phyloP scores from a whole-genome alignment of 2,888 invertebrate genomes.

The Junonia oenone region DNA sequence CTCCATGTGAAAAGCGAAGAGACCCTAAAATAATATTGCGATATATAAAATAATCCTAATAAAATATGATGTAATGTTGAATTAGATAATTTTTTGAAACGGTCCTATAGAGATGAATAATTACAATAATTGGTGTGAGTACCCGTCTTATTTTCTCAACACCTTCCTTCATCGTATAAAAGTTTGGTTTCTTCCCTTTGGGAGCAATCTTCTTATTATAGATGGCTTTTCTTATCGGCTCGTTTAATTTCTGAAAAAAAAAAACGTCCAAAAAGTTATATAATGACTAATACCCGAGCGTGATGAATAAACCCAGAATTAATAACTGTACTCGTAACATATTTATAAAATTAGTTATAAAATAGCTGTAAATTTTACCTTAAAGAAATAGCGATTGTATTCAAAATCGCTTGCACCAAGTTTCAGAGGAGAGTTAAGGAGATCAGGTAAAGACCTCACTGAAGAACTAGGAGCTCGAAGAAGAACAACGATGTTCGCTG shows the following conservation, averaged over 20 bases:
- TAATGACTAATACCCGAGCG: no score
- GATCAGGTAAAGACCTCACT: slow-evolving; percentile 77
- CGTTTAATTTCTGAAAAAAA: slow-evolving; percentile 60
- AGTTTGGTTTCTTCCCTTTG: slow-evolving; percentile 63
- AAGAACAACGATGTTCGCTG: slow-evolving; percentile 82
- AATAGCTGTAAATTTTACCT: slow-evolving; percentile 50
- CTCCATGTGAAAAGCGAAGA: slow-evolving; percentile 81
- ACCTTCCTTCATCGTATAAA: slow-evolving; percentile 66
- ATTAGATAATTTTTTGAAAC: no score
- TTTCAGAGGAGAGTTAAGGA: slow-evolving; percentile 81
- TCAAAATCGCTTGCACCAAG: slow-evolving; percentile 81
- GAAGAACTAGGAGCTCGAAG: slow-evolving; percentile 83
- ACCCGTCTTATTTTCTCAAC: slow-evolving; percentile 62
- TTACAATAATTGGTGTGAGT: no score
- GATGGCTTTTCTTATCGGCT: slow-evolving; percentile 66
- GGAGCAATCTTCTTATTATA: slow-evolving; percentile 74
- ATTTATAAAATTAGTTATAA: background rate
- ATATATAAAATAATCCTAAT: background rate
- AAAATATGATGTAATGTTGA: no score
- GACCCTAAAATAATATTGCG: slow-evolving; percentile 45
- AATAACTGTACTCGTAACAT: no score
- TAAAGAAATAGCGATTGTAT: slow-evolving; percentile 82
- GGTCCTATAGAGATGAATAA: no score
- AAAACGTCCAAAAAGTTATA: background rate
- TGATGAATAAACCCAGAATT: no score